These are phyloP conservation scores for Microplitis demolitor DNA, from an alignment of 1,140 invertebrate species.

Conservation along the genomic window DNA sequence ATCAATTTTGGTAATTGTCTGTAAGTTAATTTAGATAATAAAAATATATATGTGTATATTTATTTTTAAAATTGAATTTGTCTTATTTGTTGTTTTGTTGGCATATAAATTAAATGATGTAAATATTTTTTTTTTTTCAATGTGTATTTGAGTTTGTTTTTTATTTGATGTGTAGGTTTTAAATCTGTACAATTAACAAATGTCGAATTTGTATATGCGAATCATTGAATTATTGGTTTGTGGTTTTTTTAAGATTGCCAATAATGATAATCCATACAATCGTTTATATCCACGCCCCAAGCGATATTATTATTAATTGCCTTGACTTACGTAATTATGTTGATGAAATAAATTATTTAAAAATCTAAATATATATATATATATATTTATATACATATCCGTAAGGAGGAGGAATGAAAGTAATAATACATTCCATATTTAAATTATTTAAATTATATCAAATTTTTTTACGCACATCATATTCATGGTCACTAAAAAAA, in stretches of 20 bases:
- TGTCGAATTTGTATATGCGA: not conserved
- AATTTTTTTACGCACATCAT: not conserved
- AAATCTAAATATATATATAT: not conserved
- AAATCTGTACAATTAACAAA: too few species aligned
- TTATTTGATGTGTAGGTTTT: too few species aligned
- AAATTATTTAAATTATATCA: not conserved
- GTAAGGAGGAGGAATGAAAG: not conserved
- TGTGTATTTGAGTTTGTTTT: too few species aligned
- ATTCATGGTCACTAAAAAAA: not conserved
- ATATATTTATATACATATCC: too few species aligned
- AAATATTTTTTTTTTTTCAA: too few species aligned
- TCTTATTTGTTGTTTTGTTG: too few species aligned
- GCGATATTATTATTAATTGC: not conserved
- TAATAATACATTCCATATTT: not conserved
- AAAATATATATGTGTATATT: too few species aligned
- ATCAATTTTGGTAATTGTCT: too few species aligned
- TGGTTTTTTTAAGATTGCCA: not conserved
- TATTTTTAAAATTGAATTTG: too few species aligned
- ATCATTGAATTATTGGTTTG: not conserved
- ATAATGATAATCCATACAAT: not conserved
- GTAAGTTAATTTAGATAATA: too few species aligned
- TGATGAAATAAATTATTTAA: constrained; percentile 1
- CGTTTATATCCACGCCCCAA: not conserved
- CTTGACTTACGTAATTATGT: not conserved
- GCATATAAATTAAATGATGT: too few species aligned